phyloP scores from a whole-genome alignment of 92 coral and sea anemone species.

The Zoanthus solanderi region DNA sequence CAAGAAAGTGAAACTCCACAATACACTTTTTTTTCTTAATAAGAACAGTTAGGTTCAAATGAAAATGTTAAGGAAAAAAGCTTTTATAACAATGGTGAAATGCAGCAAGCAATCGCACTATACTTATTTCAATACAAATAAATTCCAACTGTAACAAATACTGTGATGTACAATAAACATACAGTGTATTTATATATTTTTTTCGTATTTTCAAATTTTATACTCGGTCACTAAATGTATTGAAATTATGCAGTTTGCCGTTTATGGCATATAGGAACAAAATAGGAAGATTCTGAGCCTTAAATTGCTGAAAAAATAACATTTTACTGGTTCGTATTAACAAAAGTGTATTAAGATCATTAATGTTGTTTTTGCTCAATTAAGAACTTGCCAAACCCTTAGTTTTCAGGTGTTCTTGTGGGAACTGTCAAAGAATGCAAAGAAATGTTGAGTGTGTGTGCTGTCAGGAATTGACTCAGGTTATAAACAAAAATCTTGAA shows the following conservation, averaged over 20 bases:
- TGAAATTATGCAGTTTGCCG: neutral
- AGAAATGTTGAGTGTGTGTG: conserved; percentile 11
- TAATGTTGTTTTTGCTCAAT: conserved; percentile 24
- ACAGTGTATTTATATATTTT: neutral
- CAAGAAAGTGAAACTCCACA: too few species aligned
- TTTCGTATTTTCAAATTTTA: neutral
- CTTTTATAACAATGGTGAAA: neutral
- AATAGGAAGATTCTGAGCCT: neutral
- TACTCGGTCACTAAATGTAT: conserved; percentile 7
- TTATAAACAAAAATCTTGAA: neutral
- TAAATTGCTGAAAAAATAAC: neutral
- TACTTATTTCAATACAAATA: conserved; percentile 1
- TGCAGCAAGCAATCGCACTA: neutral
- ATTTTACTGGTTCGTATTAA: neutral
- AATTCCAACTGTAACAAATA: conserved; percentile 2
- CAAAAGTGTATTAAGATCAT: conserved; percentile 13
- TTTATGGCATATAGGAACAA: too few species aligned
- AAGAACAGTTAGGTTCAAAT: neutral
- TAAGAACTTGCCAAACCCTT: conserved; percentile 28
- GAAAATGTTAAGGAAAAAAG: neutral
- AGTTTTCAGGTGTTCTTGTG: conserved; percentile 23
- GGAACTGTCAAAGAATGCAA: conserved; percentile 17
- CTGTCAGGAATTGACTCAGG: neutral
- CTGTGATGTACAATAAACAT: conserved; percentile 3
- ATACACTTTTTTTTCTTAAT: neutral